Evolutionary conservation across 2,113 vertebrate species (phyloP).

Genomic region (Theristicus caerulescens): DNA sequence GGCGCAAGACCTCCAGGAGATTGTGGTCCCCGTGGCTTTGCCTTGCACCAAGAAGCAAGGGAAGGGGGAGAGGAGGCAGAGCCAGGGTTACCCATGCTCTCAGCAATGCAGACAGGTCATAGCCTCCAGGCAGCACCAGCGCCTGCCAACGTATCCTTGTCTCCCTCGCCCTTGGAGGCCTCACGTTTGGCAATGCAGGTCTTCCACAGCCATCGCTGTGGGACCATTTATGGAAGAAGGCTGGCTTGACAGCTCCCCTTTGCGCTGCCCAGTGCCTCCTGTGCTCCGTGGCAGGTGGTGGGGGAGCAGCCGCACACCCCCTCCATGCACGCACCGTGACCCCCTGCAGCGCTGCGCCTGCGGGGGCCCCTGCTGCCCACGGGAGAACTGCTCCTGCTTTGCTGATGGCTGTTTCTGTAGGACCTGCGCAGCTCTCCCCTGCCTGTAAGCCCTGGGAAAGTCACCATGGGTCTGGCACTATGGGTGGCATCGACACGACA

Average conservation of each 20-base stretch:
- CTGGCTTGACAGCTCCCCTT: background rate
- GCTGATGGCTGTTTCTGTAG: background rate
- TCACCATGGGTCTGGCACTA: background rate
- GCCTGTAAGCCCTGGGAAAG: background rate
- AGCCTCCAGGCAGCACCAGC: background rate
- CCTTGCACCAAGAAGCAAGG: background rate
- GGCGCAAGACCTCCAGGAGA: background rate
- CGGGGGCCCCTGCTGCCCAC: background rate
- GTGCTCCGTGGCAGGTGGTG: fast-evolving
- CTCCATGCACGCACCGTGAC: background rate
- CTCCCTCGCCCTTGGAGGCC: background rate
- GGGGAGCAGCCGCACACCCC: background rate
- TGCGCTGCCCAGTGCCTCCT: fast-evolving
- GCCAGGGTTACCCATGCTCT: background rate
- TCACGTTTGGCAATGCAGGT: background rate
- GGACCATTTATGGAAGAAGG: background rate
- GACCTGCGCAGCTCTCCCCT: background rate
- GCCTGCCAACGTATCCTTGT: background rate
- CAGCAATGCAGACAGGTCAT: background rate
- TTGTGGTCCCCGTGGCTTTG: background rate
- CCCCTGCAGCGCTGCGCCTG: fast-evolving
- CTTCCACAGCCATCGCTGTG: background rate
- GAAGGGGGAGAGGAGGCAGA: background rate
- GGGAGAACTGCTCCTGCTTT: background rate
- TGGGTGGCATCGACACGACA: background rate